Evolutionary conservation across 2,113 vertebrate genomes (phyloP).

Genomic region (Poeciliopsis prolifica): DNA sequence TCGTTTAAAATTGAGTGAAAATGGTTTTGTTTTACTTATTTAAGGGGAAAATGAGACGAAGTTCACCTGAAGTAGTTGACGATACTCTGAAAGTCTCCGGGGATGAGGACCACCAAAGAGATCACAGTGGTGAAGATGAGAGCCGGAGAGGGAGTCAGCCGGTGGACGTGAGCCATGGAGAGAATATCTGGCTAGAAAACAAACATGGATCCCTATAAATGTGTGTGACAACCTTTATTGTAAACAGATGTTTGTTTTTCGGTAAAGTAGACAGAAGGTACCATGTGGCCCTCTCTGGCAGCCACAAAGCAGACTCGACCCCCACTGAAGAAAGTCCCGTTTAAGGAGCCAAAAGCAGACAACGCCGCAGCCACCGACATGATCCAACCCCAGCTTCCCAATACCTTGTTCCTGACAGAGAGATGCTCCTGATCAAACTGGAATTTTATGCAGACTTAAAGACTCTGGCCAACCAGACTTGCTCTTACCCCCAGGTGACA

Average conservation of each 20-base stretch:
- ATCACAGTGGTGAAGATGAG: slow-evolving; percentile 84
- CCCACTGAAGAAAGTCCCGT: slow-evolving; percentile 85
- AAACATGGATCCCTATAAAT: slow-evolving; percentile 9
- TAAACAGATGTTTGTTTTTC: neutral
- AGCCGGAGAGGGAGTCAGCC: slow-evolving; percentile 86
- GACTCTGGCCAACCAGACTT: neutral
- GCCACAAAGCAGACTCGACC: slow-evolving; percentile 86
- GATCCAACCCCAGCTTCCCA: slow-evolving; percentile 89
- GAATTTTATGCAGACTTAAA: neutral
- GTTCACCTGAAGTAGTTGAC: slow-evolving; percentile 88
- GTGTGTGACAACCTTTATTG: neutral
- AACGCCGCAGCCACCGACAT: slow-evolving; percentile 87
- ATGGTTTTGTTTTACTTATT: neutral
- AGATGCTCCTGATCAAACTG: neutral
- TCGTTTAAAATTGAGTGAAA: neutral
- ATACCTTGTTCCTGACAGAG: slow-evolving; percentile 82
- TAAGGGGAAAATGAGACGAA: neutral
- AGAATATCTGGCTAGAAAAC: slow-evolving; percentile 84
- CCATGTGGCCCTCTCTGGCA: slow-evolving; percentile 91
- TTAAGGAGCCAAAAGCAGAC: slow-evolving; percentile 87
- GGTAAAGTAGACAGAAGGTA: slow-evolving; percentile 56
- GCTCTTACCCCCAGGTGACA: slow-evolving; percentile 87
- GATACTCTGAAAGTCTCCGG: slow-evolving; percentile 84
- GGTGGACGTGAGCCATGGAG: slow-evolving; percentile 84
- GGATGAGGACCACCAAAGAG: slow-evolving; percentile 84